Conservation (phyloP, 1,140 invertebrate species). For the Olivierus martensii region DNA sequence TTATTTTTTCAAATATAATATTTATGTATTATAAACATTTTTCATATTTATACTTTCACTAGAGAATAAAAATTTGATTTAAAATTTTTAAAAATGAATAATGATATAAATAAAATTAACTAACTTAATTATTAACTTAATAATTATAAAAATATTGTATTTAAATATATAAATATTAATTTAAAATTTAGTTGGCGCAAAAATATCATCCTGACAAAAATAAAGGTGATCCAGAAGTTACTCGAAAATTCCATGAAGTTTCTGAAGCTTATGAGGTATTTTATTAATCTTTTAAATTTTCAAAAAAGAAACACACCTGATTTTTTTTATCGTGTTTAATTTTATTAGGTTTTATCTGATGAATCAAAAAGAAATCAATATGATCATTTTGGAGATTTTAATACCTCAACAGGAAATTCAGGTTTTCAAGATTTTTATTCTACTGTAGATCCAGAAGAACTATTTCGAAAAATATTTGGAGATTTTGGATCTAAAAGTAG, state of each 20-base stretch:
- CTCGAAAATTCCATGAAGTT: constrained; percentile 91
- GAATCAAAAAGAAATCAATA: constrained; percentile 85
- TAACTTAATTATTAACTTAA: too few species aligned
- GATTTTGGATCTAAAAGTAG: constrained; percentile 19
- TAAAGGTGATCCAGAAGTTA: constrained; percentile 77
- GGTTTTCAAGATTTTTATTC: constrained; percentile 45
- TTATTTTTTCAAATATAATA: too few species aligned
- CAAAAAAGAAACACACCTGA: too few species aligned
- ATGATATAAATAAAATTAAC: too few species aligned
- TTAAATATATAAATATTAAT: not conserved
- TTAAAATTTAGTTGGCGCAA: constrained; percentile 59
- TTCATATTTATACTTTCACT: too few species aligned
- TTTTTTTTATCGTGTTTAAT: too few species aligned
- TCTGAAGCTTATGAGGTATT: constrained; percentile 97
- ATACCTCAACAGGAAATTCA: constrained; percentile 12
- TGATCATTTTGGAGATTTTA: constrained; percentile 63
- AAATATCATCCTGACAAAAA: constrained; percentile 98
- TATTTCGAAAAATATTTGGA: constrained; percentile 56
- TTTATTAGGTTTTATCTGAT: constrained; percentile 70
- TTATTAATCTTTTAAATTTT: constrained; percentile 49
- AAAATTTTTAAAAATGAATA: too few species aligned
- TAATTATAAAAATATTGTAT: too few species aligned
- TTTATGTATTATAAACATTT: too few species aligned
- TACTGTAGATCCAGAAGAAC: constrained; percentile 83
- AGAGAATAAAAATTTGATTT: too few species aligned